Conservation (phyloP, 2,113 vertebrate species). For the Brachyistius frenatus region DNA sequence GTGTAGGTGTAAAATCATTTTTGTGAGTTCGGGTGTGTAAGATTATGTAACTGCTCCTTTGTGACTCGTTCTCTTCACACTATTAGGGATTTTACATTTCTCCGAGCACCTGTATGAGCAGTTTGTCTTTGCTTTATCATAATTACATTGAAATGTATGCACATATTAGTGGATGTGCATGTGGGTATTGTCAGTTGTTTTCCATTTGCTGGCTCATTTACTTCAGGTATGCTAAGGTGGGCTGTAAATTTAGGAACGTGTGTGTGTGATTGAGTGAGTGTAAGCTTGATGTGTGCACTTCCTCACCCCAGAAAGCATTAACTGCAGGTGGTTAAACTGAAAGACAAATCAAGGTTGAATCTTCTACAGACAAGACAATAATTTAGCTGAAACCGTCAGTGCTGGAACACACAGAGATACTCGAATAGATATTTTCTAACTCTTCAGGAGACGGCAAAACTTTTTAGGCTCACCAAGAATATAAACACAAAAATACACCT, state of each 20-base stretch:
- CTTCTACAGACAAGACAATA: constrained; percentile 28
- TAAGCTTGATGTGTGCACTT: background rate
- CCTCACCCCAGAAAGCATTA: constrained; percentile 18
- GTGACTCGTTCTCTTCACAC: constrained; percentile 24
- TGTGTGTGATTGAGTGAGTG: constrained; percentile 15
- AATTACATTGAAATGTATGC: constrained; percentile 9
- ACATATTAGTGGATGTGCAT: background rate
- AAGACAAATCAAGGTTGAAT: constrained; percentile 44
- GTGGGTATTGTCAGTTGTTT: background rate
- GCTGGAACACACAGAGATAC: background rate
- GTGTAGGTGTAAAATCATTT: background rate
- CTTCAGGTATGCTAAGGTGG: constrained; percentile 27
- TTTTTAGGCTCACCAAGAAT: background rate
- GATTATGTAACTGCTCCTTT: constrained; percentile 6
- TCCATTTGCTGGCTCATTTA: constrained; percentile 58
- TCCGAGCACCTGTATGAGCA: background rate
- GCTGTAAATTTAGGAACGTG: constrained; percentile 12
- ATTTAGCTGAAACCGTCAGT: background rate
- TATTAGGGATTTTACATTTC: background rate
- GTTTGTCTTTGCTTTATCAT: constrained; percentile 9
- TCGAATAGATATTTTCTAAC: background rate
- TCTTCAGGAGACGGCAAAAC: background rate
- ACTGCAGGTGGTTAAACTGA: constrained; percentile 26
- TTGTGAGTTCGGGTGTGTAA: background rate
- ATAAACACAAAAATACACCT: background rate